Evolutionary conservation across 2,888 invertebrate genomes (phyloP).

Genomic region (Gortyna flavago): DNA sequence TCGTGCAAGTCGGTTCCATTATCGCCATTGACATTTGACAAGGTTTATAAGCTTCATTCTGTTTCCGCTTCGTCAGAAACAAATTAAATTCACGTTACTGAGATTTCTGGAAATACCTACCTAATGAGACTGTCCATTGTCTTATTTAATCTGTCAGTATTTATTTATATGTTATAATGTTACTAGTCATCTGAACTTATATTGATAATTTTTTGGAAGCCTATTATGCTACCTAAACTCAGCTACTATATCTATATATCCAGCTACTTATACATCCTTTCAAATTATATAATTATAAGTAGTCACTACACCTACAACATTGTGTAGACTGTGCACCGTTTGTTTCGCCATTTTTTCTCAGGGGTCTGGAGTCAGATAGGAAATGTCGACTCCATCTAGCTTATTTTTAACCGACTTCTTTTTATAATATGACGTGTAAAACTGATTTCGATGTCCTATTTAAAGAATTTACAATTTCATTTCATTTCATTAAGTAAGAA

Average conservation of each 20-base stretch:
- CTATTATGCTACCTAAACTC: neutral
- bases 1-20: constrained; percentile 39
- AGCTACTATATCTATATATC: neutral
- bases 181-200: neutral
- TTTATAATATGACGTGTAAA: neutral
- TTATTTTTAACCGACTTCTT: neutral
- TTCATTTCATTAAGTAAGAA: neutral
- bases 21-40: constrained; percentile 69
- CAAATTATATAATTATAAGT: neutral
- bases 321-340: neutral
- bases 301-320: too few relatives aligned
- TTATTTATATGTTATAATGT: neutral
- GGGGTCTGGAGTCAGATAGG: neutral
- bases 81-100: constrained; percentile 28
- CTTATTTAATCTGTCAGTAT: neutral
- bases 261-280: neutral
- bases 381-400: neutral
- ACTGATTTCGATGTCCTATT: neutral
- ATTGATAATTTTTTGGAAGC: neutral
- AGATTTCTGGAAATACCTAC: constrained; percentile 26
- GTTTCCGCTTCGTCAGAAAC: constrained; percentile 53
- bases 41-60: constrained; percentile 36
- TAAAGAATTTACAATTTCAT: neutral
- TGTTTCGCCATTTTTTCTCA: neutral
- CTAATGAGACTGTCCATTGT: constrained; percentile 2